Percentiles rank a stretch among this genome's conserved stretches.
phyloP scores from a whole-genome alignment of 2,113 vertebrate genomes.

The Pachypanchax playfairii region DNA sequence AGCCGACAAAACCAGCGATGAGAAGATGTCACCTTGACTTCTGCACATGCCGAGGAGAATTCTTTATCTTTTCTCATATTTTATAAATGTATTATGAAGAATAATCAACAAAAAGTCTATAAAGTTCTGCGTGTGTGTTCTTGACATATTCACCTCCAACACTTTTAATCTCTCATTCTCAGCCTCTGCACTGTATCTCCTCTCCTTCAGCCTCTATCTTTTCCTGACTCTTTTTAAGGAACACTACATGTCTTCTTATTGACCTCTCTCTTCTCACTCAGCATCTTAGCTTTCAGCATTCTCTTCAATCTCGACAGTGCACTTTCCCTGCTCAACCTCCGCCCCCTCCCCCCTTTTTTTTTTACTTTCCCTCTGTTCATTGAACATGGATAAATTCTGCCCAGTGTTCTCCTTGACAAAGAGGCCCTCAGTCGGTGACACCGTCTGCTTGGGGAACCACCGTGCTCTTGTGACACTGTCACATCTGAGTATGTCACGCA shows the following conservation, averaged over 20 bases:
- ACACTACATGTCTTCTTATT: conserved; percentile 54
- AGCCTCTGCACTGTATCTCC: conserved; percentile 20
- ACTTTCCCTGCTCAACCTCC: conserved; percentile 35
- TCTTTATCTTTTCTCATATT: not conserved
- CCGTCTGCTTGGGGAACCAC: conserved; percentile 62
- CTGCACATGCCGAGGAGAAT: not conserved
- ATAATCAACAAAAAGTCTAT: not conserved
- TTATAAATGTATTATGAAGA: not conserved
- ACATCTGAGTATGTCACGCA: conserved; percentile 62
- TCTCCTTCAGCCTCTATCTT: conserved; percentile 44
- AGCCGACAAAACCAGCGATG: not conserved
- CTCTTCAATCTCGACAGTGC: conserved; percentile 56
- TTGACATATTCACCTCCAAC: conserved; percentile 31
- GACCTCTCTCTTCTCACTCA: conserved; percentile 50
- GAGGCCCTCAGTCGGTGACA: conserved; percentile 69
- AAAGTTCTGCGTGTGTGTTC: conserved; percentile 1
- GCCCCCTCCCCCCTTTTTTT: not conserved
- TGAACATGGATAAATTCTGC: conserved; percentile 65
- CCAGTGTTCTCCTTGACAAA: conserved; percentile 69
- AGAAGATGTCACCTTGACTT: conserved; percentile 1
- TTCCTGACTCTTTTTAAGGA: conserved; percentile 45
- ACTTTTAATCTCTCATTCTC: conserved; percentile 35
- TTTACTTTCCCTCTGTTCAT: conserved; percentile 30
- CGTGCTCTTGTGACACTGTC: conserved; percentile 60
- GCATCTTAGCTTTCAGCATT: conserved; percentile 47